Base-by-base conservation (phyloP, 2,888 invertebrate species). In the Drosophila gaucha region DNA sequence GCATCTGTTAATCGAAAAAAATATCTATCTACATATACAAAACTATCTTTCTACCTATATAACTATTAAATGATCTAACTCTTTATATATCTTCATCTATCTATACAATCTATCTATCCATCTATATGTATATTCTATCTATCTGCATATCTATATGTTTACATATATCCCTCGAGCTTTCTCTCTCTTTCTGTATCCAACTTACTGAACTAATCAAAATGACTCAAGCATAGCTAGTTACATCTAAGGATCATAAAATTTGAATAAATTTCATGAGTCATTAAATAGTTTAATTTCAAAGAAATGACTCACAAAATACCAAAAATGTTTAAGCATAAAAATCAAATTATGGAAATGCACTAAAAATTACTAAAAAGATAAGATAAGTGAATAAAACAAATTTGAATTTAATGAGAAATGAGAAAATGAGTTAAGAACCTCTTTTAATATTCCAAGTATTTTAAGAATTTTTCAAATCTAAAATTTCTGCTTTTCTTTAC, bases 231-330 rank as follows among this genome's bases (percentile, higher is more conserved):
- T n/a, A n/a, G n/a, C n/a, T n/a, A n/a, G n/a, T n/a, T n/a, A n/a
- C n/a, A n/a, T n/a, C n/a, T 0, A 44, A 36, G 35, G 20, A 47
- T 36, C 14, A 14, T 55, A 18, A 16, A 12, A 18, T 16, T 6
- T 8, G 1, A 4, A n/a, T 20, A 16, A 36, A 9, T 3, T 1
- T 10, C n/a, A 38, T 56, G 36, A 54, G 8, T 56, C 56, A 54
- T n/a, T 10, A 38, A n/a, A 54, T 9, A 54, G 24, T 38, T n/a
- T n/a, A 52, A 36, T 30, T 38, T 36, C 9, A 36, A 28, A 14
- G 3, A 2, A 14, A 10, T 24, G 56, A 57, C 22, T 38, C 55
- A 38, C 4, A 6, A 8, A 1, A n/a, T n/a, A n/a, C n/a, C n/a
- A 16, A 6, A 46, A 31, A 9, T 43, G 26, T 47, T 47, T 14